These are phyloP conservation scores for Enteromius anoplus DNA, from an alignment of 2,797 vertebrate genomes.

Conservation along the genomic window DNA sequence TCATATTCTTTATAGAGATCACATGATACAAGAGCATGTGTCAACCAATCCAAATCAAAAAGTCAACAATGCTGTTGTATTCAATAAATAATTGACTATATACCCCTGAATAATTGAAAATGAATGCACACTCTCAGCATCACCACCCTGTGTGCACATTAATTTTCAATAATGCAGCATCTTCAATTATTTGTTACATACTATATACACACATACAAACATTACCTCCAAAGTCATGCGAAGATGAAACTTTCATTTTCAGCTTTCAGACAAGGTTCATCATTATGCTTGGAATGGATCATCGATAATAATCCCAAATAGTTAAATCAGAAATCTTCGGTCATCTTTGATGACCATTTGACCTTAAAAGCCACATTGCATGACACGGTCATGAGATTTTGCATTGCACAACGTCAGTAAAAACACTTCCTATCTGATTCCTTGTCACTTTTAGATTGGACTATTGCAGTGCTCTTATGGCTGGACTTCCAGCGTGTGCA, in stretches of 20 bases:
- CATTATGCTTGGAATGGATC: neutral
- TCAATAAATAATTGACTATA: neutral
- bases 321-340: neutral
- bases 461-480: neutral
- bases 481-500: neutral
- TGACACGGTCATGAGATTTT: neutral
- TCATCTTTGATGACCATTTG: neutral
- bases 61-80: neutral
- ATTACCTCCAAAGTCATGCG: neutral
- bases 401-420: neutral
- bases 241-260: neutral
- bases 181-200: conserved; percentile 11
- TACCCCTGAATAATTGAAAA: conserved; percentile 11
- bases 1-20: neutral
- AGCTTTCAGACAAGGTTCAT: too few relatives aligned
- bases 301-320: neutral
- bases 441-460: neutral
- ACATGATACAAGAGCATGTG: neutral
- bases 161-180: conserved; percentile 10
- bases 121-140: neutral
- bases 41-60: neutral
- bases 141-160: neutral
- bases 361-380: neutral
- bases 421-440: neutral
- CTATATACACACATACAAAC: neutral